Evolutionary conservation across 2,797 vertebrate species (phyloP).

Genomic region (Darevskia nairensis): DNA sequence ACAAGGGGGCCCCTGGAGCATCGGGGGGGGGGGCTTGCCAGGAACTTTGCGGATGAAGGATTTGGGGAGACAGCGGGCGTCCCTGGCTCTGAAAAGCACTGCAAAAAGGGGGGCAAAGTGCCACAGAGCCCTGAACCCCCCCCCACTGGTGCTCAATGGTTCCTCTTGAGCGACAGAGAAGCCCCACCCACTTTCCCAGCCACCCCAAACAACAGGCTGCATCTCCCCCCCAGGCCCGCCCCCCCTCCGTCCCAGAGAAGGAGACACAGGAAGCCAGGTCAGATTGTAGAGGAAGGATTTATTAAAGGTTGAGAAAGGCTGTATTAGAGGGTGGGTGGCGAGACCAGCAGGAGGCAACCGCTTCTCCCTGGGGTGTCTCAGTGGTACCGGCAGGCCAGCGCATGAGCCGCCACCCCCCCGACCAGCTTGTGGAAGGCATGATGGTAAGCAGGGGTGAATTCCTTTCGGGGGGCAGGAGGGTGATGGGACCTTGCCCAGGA

Average conservation of each 20-base stretch:
- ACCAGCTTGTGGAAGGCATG: slow-evolving; percentile 79
- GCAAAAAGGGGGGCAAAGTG: too few species aligned
- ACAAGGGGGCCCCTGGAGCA: too few species aligned
- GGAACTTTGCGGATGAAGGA: too few species aligned
- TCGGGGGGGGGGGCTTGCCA: too few species aligned
- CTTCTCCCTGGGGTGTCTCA: slow-evolving; percentile 37
- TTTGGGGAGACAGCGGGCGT: too few species aligned
- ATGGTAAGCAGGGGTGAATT: slow-evolving; percentile 75
- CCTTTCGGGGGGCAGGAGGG: slow-evolving; percentile 23
- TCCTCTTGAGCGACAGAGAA: too few species aligned
- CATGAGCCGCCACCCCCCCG: slow-evolving; percentile 67
- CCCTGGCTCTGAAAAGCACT: too few species aligned
- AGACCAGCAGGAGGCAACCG: rapidly evolving
- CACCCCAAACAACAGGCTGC: too few species aligned
- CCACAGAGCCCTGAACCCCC: too few species aligned
- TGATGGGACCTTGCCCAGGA: too few species aligned
- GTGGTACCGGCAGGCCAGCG: slow-evolving; percentile 79
- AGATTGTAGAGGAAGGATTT: not conserved
- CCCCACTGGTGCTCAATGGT: too few species aligned
- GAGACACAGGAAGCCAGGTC: not conserved
- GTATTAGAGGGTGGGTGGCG: not conserved
- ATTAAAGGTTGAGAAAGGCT: not conserved
- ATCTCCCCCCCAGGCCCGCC: not conserved
- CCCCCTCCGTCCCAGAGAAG: not conserved
- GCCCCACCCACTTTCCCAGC: too few species aligned